These are phyloP conservation scores for Aurelia coerulea DNA, from an alignment of 30 jellyfish, hydroid and myxozoan genomes.

Conservation along the genomic window DNA sequence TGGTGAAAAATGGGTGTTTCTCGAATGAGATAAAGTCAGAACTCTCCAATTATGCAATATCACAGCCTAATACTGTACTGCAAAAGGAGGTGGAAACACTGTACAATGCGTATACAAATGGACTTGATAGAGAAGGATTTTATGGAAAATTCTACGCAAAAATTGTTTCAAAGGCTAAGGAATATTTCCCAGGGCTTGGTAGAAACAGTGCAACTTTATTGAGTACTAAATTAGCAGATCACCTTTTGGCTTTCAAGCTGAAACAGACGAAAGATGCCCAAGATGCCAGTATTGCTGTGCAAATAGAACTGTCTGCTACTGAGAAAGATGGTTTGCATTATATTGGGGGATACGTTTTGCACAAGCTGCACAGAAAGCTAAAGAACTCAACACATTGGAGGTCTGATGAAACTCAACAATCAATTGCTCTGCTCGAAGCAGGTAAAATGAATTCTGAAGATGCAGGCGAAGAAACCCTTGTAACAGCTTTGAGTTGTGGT, in stretches of 20 bases:
- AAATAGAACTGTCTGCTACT: background rate
- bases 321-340: conserved; percentile 25
- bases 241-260: conserved; percentile 1
- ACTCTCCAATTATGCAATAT: conserved; percentile 1
- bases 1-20: conserved; percentile 11
- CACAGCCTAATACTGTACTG: conserved; percentile 1
- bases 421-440: conserved; percentile 10
- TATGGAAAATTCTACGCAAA: conserved; percentile 1
- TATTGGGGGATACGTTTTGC: conserved; percentile 6
- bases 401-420: background rate
- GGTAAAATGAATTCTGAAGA: conserved; percentile 1
- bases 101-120: conserved; percentile 12
- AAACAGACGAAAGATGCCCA: background rate
- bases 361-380: background rate
- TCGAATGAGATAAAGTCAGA: conserved; percentile 5
- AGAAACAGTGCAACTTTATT: conserved; percentile 43
- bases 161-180: conserved; percentile 23
- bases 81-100: conserved; percentile 7
- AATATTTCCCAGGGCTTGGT: conserved; percentile 20
- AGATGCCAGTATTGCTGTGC: background rate
- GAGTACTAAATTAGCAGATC: conserved; percentile 29
- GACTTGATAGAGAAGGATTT: conserved; percentile 6
- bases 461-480: background rate
- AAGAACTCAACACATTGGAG: conserved; percentile 6
- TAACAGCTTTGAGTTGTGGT: conserved; percentile 23